Evolutionary conservation across 2,888 invertebrate species (phyloP).

Genomic region (Augiades crinisus): DNA sequence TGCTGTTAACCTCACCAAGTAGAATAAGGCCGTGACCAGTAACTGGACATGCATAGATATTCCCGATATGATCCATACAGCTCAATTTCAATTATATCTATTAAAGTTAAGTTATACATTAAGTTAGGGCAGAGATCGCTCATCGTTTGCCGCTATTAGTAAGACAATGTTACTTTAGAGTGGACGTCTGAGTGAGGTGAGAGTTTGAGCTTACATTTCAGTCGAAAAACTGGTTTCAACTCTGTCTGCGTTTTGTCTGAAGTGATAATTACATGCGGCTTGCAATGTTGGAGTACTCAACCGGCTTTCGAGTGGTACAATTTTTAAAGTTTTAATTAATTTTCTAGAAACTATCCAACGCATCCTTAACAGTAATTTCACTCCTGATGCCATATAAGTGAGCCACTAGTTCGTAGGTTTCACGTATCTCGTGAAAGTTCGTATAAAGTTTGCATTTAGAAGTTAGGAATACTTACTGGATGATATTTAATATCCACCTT

Average conservation of each 20-base stretch:
- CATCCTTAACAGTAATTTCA: neutral
- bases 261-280: slow-evolving; percentile 19
- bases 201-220: slow-evolving; percentile 12
- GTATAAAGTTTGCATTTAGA: no score
- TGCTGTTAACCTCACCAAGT: no score
- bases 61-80: no score
- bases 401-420: no score
- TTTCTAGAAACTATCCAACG: neutral
- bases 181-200: slow-evolving; percentile 14
- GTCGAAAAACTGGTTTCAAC: slow-evolving; percentile 17
- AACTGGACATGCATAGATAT: no score
- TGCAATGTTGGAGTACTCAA: neutral
- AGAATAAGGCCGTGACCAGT: no score
- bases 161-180: neutral
- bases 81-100: no score
- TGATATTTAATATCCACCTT: no score
- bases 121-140: no score
- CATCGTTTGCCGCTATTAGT: neutral
- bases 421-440: no score
- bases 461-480: no score
- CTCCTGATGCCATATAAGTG: neutral
- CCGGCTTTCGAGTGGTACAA: neutral
- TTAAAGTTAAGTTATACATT: no score
- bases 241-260: slow-evolving; percentile 18
- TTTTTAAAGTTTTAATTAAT: slow-evolving; percentile 5